Percentiles rank a stretch among this genome's conserved stretches.
phyloP scores from a whole-genome alignment of 2,888 invertebrate genomes.

The Argyra leucocephala region DNA sequence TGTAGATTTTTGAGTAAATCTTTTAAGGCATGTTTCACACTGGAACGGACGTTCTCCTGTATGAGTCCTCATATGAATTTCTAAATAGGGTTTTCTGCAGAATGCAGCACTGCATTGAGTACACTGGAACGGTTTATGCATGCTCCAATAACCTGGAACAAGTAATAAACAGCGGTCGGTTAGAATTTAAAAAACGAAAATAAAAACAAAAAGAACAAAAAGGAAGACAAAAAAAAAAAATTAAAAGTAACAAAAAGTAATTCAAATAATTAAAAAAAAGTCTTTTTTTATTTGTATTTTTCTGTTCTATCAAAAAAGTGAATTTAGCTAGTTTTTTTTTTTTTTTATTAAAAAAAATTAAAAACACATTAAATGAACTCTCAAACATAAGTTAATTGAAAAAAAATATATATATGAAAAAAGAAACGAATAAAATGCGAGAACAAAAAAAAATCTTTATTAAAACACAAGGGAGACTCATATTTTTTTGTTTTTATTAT shows the following conservation, averaged over 20 bases:
- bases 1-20: conserved; percentile 65
- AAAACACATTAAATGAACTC: conserved; percentile 11
- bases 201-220: conserved; percentile 13
- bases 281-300: conserved; percentile 4
- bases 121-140: conserved; percentile 50
- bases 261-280: background rate
- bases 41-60: conserved; percentile 49
- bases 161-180: conserved; percentile 29
- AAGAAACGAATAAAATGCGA: background rate
- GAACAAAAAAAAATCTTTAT: no score
- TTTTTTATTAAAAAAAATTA: no score
- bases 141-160: conserved; percentile 34
- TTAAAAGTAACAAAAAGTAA: background rate
- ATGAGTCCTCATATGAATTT: conserved; percentile 73
- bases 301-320: conserved; percentile 7
- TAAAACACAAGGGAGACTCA: no score
- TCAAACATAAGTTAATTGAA: background rate
- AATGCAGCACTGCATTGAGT: conserved; percentile 50
- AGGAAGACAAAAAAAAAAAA: conserved; percentile 9
- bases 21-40: conserved; percentile 60
- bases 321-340: no score
- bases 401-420: no score
- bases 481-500: no score
- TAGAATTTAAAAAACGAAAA: conserved; percentile 22
- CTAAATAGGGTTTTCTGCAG: conserved; percentile 67